Evolutionary conservation across 1,140 invertebrate species (phyloP).

Genomic region (Platyura marginata): DNA sequence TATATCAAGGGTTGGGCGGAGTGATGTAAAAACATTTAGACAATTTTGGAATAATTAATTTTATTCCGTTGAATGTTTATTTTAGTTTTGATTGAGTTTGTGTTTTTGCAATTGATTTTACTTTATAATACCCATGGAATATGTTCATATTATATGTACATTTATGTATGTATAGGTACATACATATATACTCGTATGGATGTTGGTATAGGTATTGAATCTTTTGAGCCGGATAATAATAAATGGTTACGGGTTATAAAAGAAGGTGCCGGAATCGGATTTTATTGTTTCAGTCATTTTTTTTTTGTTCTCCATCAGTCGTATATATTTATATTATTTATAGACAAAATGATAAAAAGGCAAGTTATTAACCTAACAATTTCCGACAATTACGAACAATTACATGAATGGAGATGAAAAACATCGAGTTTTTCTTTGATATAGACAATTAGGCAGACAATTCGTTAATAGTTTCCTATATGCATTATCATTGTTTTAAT

Average conservation of each 20-base stretch:
- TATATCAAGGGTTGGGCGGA: not conserved
- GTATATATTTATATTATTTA: not conserved
- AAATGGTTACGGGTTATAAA: not conserved
- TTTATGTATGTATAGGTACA: too few species aligned
- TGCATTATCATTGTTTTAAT: not conserved
- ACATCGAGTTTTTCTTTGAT: not conserved
- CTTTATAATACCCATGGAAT: not conserved
- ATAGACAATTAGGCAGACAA: not conserved
- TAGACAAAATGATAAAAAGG: not conserved
- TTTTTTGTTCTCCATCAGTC: not conserved
- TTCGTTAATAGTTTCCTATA: not conserved
- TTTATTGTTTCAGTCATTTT: not conserved
- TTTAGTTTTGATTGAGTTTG: not conserved
- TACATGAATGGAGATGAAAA: not conserved
- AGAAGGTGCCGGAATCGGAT: not conserved
- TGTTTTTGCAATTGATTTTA: not conserved
- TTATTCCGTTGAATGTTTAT: conserved; percentile 2
- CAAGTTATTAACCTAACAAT: not conserved
- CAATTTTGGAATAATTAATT: conserved; percentile 3
- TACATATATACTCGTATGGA: too few species aligned
- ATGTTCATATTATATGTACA: too few species aligned
- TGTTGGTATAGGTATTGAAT: too few species aligned
- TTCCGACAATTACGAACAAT: not conserved
- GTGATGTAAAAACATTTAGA: conserved; percentile 3
- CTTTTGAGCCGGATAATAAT: not conserved